Percentiles rank a stretch among this genome's conserved stretches.
phyloP scores from a whole-genome alignment of 2,113 vertebrate species.

The Tachysurus fulvidraco region DNA sequence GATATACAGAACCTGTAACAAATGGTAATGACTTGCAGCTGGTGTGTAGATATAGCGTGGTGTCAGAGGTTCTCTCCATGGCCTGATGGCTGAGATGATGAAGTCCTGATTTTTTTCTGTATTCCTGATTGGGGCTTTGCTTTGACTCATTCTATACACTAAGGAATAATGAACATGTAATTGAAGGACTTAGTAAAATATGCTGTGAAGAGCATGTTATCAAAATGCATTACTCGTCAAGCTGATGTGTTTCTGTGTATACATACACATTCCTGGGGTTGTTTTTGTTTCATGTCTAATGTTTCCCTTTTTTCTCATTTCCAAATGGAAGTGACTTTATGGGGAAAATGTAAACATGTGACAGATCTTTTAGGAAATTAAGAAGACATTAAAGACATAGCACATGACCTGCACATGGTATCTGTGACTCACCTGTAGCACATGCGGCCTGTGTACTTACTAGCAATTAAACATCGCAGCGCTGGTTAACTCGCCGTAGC shows the following conservation, averaged over 20 bases:
- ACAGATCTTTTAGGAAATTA: neutral
- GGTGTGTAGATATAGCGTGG: slow-evolving; percentile 69
- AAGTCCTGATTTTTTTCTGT: slow-evolving; percentile 41
- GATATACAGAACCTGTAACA: slow-evolving; percentile 88
- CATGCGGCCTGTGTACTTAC: neutral
- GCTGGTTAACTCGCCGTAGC: slow-evolving; percentile 45
- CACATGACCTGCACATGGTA: neutral
- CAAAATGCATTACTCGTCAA: slow-evolving; percentile 20
- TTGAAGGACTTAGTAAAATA: slow-evolving; percentile 35
- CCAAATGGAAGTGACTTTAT: neutral
- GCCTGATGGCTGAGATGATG: slow-evolving; percentile 58
- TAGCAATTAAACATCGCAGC: slow-evolving; percentile 19
- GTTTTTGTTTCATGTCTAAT: slow-evolving; percentile 1
- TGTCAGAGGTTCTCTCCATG: slow-evolving; percentile 58
- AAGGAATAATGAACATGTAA: slow-evolving; percentile 40
- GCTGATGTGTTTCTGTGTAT: slow-evolving; percentile 5
- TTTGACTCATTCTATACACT: slow-evolving; percentile 39
- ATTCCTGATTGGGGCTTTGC: slow-evolving; percentile 46
- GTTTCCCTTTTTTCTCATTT: neutral
- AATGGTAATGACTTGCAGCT: slow-evolving; percentile 92
- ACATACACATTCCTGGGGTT: neutral
- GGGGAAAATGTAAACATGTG: neutral
- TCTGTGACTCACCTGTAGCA: slow-evolving; percentile 33
- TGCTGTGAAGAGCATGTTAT: slow-evolving; percentile 5
- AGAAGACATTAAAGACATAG: slow-evolving; percentile 16